A percentile compares a stretch with the other conserved stretches of the same genome.
phyloP scores from a whole-genome alignment of 2,113 vertebrate genomes.

The Mellivora capensis region DNA sequence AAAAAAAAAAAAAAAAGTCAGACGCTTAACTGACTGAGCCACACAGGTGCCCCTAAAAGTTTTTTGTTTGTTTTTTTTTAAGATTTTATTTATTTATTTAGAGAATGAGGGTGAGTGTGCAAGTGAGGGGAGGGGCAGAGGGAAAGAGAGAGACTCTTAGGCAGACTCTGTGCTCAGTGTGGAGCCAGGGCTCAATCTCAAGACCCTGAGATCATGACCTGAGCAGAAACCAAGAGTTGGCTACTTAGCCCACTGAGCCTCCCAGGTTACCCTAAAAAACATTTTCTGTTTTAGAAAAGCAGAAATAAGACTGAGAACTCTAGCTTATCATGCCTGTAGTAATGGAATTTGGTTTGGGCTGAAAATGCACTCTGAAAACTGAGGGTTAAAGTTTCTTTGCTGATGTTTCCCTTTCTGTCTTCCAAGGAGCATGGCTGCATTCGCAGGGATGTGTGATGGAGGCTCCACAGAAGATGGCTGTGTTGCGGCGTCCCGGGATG shows the following conservation, averaged over 20 bases:
- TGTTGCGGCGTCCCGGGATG: slow-evolving; percentile 95
- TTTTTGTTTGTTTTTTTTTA: not conserved
- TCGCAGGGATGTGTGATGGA: slow-evolving; percentile 99
- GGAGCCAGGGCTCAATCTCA: not conserved
- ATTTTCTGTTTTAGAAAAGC: not conserved
- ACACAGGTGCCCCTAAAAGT: not conserved
- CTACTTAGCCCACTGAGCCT: not conserved
- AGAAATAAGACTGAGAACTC: accelerated
- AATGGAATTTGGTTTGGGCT: not conserved
- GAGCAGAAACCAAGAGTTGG: not conserved
- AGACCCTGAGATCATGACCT: not conserved
- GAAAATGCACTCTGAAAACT: not conserved
- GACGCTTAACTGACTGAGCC: not conserved
- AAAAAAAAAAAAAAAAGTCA: not conserved
- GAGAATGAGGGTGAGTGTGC: not conserved
- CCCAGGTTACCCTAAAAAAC: not conserved
- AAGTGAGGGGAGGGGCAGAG: not conserved
- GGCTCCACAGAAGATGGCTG: slow-evolving; percentile 98
- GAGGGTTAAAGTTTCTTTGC: not conserved
- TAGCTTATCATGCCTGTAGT: accelerated
- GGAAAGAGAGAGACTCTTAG: not conserved
- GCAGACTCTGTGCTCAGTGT: not conserved
- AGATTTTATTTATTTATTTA: not conserved
- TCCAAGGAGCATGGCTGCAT: slow-evolving; percentile 98
- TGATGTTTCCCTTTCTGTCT: not conserved